Conservation (phyloP, 2,888 invertebrate genomes). For the Tetramorium bicarinatum region DNA sequence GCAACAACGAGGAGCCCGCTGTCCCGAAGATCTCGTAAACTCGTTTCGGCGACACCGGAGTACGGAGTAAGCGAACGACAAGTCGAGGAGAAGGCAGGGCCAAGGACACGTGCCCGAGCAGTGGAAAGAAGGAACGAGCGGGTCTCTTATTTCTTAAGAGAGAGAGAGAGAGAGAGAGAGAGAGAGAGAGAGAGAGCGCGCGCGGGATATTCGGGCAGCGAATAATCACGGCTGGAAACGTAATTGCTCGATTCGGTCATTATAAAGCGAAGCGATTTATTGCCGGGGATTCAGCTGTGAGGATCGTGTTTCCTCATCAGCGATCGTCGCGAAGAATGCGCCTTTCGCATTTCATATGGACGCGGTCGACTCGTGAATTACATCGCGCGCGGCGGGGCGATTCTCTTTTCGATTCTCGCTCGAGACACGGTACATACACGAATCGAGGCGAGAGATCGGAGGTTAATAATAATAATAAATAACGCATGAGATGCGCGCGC, state of each 20-base stretch:
- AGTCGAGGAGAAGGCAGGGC: constrained; percentile 32
- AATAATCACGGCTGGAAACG: constrained; percentile 38
- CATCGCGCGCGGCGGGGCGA: constrained; percentile 38
- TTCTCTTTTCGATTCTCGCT: constrained; percentile 9
- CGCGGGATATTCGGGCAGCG: constrained; percentile 36
- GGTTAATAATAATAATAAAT: constrained; percentile 43
- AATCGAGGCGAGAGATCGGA: constrained; percentile 24
- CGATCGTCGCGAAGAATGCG: constrained; percentile 26
- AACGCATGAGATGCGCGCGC: background rate
- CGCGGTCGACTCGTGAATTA: constrained; percentile 53
- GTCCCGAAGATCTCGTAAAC: constrained; percentile 72
- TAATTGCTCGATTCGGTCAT: constrained; percentile 67
- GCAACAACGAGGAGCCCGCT: constrained; percentile 62
- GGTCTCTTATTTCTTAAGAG: background rate
- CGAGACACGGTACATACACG: constrained; percentile 8
- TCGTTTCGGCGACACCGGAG: constrained; percentile 60
- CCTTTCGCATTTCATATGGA: background rate
- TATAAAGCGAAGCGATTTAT: constrained; percentile 63
- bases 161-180: too few relatives aligned
- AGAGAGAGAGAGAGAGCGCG: too few relatives aligned
- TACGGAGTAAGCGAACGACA: constrained; percentile 17
- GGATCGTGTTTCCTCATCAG: constrained; percentile 57
- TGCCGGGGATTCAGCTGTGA: constrained; percentile 27
- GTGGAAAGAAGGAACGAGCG: constrained; percentile 23
- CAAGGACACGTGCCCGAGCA: constrained; percentile 34